These are phyloP conservation scores for Crotalus tigris DNA, from an alignment of 2,113 vertebrate genomes.

Conservation along the genomic window DNA sequence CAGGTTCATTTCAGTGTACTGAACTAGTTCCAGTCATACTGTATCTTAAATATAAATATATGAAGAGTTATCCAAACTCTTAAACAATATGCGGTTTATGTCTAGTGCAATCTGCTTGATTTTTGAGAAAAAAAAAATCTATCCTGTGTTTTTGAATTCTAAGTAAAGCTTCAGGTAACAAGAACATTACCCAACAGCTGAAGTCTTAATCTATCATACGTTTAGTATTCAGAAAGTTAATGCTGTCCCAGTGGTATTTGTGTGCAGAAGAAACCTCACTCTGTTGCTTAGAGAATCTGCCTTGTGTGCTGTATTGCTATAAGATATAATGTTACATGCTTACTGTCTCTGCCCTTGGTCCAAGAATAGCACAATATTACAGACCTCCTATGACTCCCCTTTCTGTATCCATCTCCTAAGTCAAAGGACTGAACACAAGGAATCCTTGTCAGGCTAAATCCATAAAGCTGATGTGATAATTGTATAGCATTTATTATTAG, in stretches of 20 bases:
- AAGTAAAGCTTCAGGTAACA: not conserved
- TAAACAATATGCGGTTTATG: not conserved
- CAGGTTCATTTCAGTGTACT: not conserved
- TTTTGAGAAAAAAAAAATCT: not conserved
- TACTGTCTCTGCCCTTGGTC: slow-evolving; percentile 46
- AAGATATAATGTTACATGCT: slow-evolving; percentile 50
- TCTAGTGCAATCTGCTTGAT: not conserved
- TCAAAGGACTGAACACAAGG: not conserved
- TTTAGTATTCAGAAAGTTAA: not conserved
- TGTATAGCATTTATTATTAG: accelerated
- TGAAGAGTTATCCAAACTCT: not conserved
- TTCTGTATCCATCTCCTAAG: not conserved
- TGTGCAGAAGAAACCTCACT: slow-evolving; percentile 42
- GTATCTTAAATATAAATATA: not conserved
- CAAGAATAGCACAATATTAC: slow-evolving; percentile 8
- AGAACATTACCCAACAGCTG: not conserved
- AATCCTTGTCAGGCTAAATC: not conserved
- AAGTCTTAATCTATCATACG: not conserved
- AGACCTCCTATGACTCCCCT: not conserved
- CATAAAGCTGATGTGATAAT: not conserved
- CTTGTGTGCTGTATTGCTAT: slow-evolving; percentile 42
- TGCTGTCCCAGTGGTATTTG: slow-evolving; percentile 27
- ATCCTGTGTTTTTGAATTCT: accelerated
- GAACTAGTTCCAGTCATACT: not conserved
- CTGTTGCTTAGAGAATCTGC: slow-evolving; percentile 34